These are phyloP conservation scores for Ischnura elegans DNA, from an alignment of 2,888 invertebrate genomes.

Conservation along the genomic window DNA sequence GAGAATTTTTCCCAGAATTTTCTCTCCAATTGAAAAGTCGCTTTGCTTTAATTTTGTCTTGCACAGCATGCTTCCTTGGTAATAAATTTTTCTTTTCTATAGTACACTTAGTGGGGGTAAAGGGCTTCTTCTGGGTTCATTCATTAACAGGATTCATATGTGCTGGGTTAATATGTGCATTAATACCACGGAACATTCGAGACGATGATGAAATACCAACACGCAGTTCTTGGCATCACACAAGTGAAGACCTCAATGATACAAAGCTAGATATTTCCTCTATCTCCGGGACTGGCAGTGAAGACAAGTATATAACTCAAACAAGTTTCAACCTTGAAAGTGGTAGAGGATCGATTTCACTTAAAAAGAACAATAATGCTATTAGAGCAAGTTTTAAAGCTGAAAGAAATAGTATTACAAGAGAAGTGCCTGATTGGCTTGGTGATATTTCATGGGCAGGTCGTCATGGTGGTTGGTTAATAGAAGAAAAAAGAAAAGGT, in stretches of 20 bases:
- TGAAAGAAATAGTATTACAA: neutral
- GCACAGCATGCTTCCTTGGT: neutral
- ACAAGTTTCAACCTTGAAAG: neutral
- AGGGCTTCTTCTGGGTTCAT: constrained; percentile 52
- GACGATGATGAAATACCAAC: neutral
- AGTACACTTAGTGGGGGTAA: neutral
- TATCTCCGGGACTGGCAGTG: neutral
- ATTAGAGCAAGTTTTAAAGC: neutral
- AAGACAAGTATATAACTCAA: neutral
- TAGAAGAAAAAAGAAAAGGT: constrained; percentile 42
- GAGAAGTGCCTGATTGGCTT: constrained; percentile 24
- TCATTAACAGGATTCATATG: constrained; percentile 18
- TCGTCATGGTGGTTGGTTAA: constrained; percentile 28
- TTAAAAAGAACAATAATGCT: neutral
- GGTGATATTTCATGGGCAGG: constrained; percentile 40
- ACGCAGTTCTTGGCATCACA: neutral
- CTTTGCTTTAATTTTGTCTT: constrained; percentile 40
- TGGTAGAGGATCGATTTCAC: neutral
- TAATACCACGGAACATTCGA: neutral
- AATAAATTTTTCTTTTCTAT: constrained; percentile 41
- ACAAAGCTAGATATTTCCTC: neutral
- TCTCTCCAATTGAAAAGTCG: neutral
- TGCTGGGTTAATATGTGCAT: neutral
- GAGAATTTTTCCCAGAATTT: constrained; percentile 51
- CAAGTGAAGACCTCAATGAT: neutral